phyloP scores from a whole-genome alignment of 2,797 vertebrate species.

The Huso huso region DNA sequence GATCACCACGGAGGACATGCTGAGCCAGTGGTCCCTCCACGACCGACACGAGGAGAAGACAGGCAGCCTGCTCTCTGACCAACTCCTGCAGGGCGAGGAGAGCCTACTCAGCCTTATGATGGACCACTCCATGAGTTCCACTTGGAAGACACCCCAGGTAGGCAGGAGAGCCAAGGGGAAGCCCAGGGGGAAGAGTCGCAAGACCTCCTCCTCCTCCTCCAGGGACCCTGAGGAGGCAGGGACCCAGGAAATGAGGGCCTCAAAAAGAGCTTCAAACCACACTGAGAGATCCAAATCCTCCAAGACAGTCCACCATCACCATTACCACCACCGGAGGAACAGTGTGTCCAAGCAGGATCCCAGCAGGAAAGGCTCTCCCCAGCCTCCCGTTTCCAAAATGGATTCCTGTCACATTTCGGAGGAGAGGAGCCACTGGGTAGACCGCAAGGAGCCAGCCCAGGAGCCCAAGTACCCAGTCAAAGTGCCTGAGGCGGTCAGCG shows the following conservation, averaged over 20 bases:
- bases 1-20: constrained; percentile 90
- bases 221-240: constrained; percentile 38
- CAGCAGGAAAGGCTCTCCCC: constrained; percentile 43
- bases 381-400: constrained; percentile 65
- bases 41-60: constrained; percentile 71
- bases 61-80: constrained; percentile 78
- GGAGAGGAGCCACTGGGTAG: constrained; percentile 41
- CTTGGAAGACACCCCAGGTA: constrained; percentile 78
- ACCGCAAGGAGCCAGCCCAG: constrained; percentile 37
- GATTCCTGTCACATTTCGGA: constrained; percentile 68
- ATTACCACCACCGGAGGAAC: constrained; percentile 42
- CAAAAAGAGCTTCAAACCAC: constrained; percentile 27
- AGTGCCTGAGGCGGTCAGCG: constrained; percentile 55
- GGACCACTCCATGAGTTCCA: constrained; percentile 81
- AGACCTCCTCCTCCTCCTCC: constrained; percentile 37
- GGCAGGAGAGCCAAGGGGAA: constrained; percentile 67
- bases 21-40: constrained; percentile 86
- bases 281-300: constrained; percentile 42
- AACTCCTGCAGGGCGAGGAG: constrained; percentile 87
- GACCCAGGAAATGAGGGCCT: constrained; percentile 27
- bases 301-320: constrained; percentile 53
- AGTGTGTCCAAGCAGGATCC: constrained; percentile 52
- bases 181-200: constrained; percentile 57
- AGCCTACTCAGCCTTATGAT: constrained; percentile 89
- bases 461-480: constrained; percentile 53